phyloP scores from a whole-genome alignment of 2,888 invertebrate genomes.

The Charanyca ferruginea region DNA sequence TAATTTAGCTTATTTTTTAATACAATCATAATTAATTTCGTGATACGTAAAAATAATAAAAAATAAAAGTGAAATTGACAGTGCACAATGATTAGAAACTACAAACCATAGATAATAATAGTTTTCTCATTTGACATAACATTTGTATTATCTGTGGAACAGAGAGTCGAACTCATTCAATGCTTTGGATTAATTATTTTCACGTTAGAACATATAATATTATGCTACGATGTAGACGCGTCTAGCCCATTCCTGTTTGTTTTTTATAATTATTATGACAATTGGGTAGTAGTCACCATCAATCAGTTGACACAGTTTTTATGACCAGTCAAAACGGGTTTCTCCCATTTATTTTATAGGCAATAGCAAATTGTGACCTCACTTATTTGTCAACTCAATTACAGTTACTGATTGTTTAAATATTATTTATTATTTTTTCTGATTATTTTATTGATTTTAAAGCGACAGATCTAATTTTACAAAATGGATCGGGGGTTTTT shows the following conservation, averaged over 20 bases:
- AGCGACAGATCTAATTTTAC: too few relatives aligned
- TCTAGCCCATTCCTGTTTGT: not conserved
- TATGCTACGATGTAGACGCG: not conserved
- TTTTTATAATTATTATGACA: not conserved
- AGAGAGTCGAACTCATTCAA: not conserved
- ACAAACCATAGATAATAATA: not conserved
- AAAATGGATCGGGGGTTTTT: too few relatives aligned
- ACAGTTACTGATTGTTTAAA: too few relatives aligned
- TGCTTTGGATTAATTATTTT: not conserved
- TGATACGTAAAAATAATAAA: constrained; percentile 59
- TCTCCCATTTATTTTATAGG: too few relatives aligned
- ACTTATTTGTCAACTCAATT: too few relatives aligned
- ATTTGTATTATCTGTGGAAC: not conserved
- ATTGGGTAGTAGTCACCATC: too few relatives aligned
- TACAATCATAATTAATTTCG: constrained; percentile 31
- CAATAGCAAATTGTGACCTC: too few relatives aligned
- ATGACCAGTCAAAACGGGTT: too few relatives aligned
- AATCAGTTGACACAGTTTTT: too few relatives aligned
- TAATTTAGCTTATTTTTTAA: constrained; percentile 45
- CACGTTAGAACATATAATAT: too few relatives aligned
- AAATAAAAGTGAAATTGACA: constrained; percentile 17
- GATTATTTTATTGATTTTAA: too few relatives aligned
- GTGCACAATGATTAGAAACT: constrained; percentile 48
- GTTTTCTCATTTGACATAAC: not conserved
- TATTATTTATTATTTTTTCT: too few relatives aligned